Evolutionary conservation across 2,888 invertebrate species (phyloP), one percentile per base, ranked within the genome.

Genomic region (Leptothorax acervorum): DNA sequence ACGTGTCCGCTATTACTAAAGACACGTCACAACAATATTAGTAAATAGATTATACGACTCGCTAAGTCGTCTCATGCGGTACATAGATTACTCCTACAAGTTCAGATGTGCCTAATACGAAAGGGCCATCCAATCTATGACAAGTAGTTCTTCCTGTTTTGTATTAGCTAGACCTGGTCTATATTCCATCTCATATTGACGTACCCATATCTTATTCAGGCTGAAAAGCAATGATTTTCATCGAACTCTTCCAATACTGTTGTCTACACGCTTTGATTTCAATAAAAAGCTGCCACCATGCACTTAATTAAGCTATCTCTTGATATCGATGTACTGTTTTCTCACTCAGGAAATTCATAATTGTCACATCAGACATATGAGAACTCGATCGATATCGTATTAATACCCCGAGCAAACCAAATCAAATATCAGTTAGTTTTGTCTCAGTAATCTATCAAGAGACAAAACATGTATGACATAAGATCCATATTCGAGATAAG

Each of bases 81-180:
- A 35, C 35, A 35, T 35, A 35, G 35, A 53, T 39, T 48, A 78
- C 68, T 68, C 39, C 55, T 55, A 76, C 85, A 88, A 85, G 85
- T 74, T 85, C 84, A 86, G 68, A 74, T 55, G 83, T 79, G 83
- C 75, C 85, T 86, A 23, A 23, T 23, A 86, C 86, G 86, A 89
- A 90, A 90, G 88, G 86, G 89, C 88, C 83, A 87, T 90, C 91
- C 89, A 93, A 93, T 93, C 91, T 93, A 90, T 89, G 90, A 90
- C 92, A 93, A 94, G 93, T 93, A 93, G 93, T 91, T 89, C 93
- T 93, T 93, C 93, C 93, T 93, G 93, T 93, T 93, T 93, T 92
- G 85, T 81, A 23, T 23, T 23, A 23, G 23, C 23, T 23, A 86
- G 87, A 83, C 84, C 6, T 83, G 62, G 42, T 82, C 81, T 86